These are phyloP conservation scores for Diphyllodes magnificus DNA, from an alignment of 2,113 vertebrate genomes.

Conservation along the genomic window DNA sequence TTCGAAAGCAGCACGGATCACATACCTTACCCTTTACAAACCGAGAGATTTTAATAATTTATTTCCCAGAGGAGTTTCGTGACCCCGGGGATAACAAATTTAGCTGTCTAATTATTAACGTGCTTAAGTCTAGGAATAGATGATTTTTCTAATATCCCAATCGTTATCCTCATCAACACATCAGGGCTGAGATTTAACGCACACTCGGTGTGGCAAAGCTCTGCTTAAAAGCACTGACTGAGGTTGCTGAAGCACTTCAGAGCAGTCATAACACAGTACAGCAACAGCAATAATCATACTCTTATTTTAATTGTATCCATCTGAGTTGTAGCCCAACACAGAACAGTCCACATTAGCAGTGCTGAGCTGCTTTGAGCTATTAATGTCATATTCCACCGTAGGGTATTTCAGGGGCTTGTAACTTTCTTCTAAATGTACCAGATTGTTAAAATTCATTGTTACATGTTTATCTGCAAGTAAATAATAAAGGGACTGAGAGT, in stretches of 20 bases:
- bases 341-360: neutral
- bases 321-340: neutral
- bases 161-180: constrained; percentile 7
- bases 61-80: constrained; percentile 3
- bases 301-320: constrained; percentile 49
- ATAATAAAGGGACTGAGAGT: constrained; percentile 9
- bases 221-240: neutral
- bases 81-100: constrained; percentile 11
- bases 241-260: neutral
- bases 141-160: constrained; percentile 21
- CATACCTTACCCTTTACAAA: neutral
- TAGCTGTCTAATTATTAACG: constrained; percentile 27
- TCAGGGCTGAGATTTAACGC: neutral
- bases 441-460: constrained; percentile 41
- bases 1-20: neutral
- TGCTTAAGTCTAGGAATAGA: neutral
- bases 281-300: neutral
- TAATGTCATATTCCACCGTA: neutral
- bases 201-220: neutral
- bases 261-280: neutral
- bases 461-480: constrained; percentile 33
- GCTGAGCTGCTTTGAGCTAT: neutral
- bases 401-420: neutral
- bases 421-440: constrained; percentile 19
- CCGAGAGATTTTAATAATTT: neutral